phyloP scores from a whole-genome alignment of 2,888 invertebrate species.

The Dysmachus trigonus region DNA sequence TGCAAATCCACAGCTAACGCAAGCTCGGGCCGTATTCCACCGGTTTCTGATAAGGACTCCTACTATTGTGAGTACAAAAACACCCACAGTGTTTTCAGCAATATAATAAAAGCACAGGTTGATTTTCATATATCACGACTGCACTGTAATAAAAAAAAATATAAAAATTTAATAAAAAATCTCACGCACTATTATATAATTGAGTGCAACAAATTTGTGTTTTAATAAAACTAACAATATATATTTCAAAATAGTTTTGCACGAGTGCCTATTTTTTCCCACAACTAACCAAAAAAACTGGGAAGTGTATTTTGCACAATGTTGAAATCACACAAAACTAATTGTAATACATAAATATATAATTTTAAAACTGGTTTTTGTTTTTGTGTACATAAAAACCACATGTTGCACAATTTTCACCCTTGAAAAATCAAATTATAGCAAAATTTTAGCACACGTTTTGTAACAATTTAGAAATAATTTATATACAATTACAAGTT shows the following conservation, averaged over 20 bases:
- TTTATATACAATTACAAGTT: constrained; percentile 35
- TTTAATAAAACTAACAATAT: background rate
- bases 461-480: background rate
- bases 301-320: constrained; percentile 13
- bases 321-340: background rate
- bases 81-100: constrained; percentile 2
- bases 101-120: constrained; percentile 6
- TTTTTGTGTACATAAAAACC: background rate
- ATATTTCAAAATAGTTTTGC: constrained; percentile 8
- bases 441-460: constrained; percentile 19
- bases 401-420: constrained; percentile 7
- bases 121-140: constrained; percentile 10
- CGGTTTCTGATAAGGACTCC: constrained; percentile 67
- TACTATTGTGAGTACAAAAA: constrained; percentile 69
- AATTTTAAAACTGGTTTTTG: background rate
- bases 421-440: background rate
- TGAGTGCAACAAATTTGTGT: constrained; percentile 4
- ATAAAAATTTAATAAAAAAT: constrained; percentile 9
- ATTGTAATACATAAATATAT: background rate
- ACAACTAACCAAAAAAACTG: background rate
- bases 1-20: constrained; percentile 67
- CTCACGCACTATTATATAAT: constrained; percentile 19
- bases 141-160: too few relatives aligned
- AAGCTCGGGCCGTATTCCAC: constrained; percentile 66
- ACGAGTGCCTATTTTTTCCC: constrained; percentile 12